Base-by-base conservation (phyloP, 2,797 vertebrate species). In the Harpagifer antarcticus region DNA sequence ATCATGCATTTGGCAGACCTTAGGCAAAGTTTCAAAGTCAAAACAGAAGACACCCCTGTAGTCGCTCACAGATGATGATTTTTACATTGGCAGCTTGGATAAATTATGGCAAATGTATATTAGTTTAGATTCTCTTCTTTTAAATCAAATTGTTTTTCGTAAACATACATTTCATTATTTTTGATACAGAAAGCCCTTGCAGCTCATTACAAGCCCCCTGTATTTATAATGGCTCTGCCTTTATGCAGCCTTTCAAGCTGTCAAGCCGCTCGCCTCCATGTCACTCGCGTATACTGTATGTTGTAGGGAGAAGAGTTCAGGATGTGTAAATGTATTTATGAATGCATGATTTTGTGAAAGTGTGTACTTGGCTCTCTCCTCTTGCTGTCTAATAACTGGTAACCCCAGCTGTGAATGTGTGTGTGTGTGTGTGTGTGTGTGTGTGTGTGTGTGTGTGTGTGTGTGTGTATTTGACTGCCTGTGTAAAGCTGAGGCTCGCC, bases 351-450 rank as follows among this genome's bases (percentile, higher is more conserved):
- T 93, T 92, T 89, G 87, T 91, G 86, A 86, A 89, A 91, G 88
- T 90, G 91, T 92, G 79, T 84, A 90, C 80, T 92, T 88, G 88
- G 78, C 85, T 91, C 92, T 90, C 86, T 88, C 90, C 89, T 91
- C 91, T 91, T 86, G 89, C 91, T 93, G 92, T 93, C 92, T 94
- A 95, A 93, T 93, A 93, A 92, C 93, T 91, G 92, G 91, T 92
- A 92, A 92, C 92, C 91, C 92, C 92, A 94, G 90, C 92, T 93
- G 90, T 92, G 93, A 83, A 86, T 84, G 91, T 67, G 87, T 68
- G 69, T 37, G 33, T 37, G 33, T 37, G 33, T 37, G 33, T 37
- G 33, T 33, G 33, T 37, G 33, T 37, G 33, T 89, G 69, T 37
- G 33, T 37, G 33, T 37, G 33, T 84, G 91, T 67, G 87, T 68